Evolutionary conservation across 2,797 vertebrate genomes (phyloP).

Genomic region (Alfaro cultratus): DNA sequence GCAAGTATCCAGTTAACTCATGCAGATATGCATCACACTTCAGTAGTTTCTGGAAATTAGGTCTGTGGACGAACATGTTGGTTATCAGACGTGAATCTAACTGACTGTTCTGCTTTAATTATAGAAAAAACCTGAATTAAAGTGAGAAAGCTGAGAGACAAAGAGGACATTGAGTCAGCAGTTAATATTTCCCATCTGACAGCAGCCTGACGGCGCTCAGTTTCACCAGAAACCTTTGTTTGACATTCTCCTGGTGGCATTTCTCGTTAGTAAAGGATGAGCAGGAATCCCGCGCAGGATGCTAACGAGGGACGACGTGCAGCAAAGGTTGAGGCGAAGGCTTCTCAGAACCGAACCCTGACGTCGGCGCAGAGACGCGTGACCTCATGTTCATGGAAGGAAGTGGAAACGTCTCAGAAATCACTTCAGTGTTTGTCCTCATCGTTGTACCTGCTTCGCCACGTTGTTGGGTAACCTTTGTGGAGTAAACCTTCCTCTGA

Average conservation of each 20-base stretch:
- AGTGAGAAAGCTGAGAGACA: neutral
- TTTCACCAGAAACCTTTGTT: slow-evolving; percentile 31
- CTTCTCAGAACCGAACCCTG: slow-evolving; percentile 2
- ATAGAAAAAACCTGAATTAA: neutral
- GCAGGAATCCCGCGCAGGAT: neutral
- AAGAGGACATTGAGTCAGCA: neutral
- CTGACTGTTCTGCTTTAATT: neutral
- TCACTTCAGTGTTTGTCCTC: neutral
- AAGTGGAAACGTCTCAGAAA: neutral
- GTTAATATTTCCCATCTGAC: neutral
- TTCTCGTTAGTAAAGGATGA: slow-evolving; percentile 19
- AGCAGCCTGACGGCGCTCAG: neutral
- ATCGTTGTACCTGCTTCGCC: neutral
- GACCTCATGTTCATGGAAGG: neutral
- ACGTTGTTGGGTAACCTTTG: slow-evolving; percentile 28
- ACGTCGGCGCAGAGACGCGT: neutral
- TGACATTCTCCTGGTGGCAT: slow-evolving; percentile 46
- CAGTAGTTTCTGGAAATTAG: slow-evolving; percentile 3
- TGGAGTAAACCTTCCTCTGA: neutral
- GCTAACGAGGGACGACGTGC: slow-evolving; percentile 13
- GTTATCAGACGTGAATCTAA: slow-evolving; percentile 19
- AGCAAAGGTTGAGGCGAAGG: slow-evolving; percentile 23
- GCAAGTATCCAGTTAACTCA: slow-evolving; percentile 7
- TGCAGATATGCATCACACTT: slow-evolving; percentile 16
- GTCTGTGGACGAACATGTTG: neutral